Evolutionary conservation across 2,797 vertebrate genomes (phyloP).

Genomic region (Notoglanidium macrostoma): DNA sequence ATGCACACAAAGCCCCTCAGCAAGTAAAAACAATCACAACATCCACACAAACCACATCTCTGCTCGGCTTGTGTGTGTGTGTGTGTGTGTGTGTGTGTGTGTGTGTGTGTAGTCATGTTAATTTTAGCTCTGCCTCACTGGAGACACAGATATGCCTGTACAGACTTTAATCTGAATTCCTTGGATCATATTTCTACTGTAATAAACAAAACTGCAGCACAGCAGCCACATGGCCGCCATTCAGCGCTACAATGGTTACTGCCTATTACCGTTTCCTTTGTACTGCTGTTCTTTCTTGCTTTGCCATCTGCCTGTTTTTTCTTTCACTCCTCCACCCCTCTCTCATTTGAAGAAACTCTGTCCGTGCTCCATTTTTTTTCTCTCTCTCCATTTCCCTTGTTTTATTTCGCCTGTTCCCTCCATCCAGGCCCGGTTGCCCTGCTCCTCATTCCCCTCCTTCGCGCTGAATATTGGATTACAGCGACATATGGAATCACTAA

Average conservation of each 20-base stretch:
- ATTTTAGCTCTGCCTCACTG: neutral
- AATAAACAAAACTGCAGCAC: neutral
- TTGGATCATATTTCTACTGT: slow-evolving; percentile 1
- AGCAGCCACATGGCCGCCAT: slow-evolving; percentile 21
- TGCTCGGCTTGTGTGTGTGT: neutral
- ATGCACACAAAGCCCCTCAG: neutral
- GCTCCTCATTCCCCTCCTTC: slow-evolving; percentile 1
- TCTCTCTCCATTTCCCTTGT: neutral
- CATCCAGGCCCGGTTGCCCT: neutral
- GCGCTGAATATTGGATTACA: slow-evolving; percentile 53
- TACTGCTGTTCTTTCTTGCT: neutral
- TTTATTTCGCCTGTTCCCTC: neutral
- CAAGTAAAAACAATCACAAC: neutral
- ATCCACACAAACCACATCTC: slow-evolving; percentile 6
- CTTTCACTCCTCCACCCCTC: slow-evolving; percentile 15
- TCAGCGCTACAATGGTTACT: slow-evolving; percentile 10
- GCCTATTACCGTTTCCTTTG: neutral
- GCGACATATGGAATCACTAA: slow-evolving; percentile 50
- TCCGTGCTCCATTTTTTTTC: neutral
- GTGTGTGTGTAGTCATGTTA: neutral
- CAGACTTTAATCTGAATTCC: slow-evolving; percentile 6
- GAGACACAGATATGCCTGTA: slow-evolving; percentile 15
- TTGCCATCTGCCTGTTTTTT: slow-evolving; percentile 40
- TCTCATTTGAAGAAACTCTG: neutral
- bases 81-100: neutral